Percentiles rank a stretch among this genome's conserved stretches.
Evolutionary conservation across 2,888 invertebrate genomes (phyloP).

Genomic region (Netelia inedita): DNA sequence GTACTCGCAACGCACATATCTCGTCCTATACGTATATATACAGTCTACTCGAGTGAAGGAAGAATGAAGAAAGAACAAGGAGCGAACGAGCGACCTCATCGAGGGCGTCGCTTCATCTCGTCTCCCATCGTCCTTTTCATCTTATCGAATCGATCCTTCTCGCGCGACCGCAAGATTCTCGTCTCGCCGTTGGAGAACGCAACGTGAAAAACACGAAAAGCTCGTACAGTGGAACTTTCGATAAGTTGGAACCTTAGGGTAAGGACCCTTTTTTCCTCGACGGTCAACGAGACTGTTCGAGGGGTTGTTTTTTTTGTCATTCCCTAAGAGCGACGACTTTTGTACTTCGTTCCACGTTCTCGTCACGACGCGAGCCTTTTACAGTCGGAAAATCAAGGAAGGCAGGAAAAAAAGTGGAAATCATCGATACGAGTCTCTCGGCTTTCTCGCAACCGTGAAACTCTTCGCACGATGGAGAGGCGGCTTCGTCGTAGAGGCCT

Average conservation of each 20-base stretch:
- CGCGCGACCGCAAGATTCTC: constrained; percentile 30
- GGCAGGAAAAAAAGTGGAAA: constrained; percentile 44
- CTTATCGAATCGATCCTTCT: constrained; percentile 49
- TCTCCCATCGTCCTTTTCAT: constrained; percentile 35
- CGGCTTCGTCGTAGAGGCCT: constrained; percentile 56
- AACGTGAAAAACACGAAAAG: constrained; percentile 14
- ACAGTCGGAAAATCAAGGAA: constrained; percentile 22
- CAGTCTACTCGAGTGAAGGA: constrained; percentile 14
- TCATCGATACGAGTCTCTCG: constrained; percentile 28
- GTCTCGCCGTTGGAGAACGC: constrained; percentile 40
- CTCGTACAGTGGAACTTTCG: constrained; percentile 8
- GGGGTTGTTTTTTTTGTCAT: no score
- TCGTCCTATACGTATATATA: constrained; percentile 40
- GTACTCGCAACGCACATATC: constrained; percentile 47
- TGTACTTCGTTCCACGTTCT: no score
- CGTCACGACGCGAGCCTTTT: neutral
- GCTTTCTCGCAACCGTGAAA: constrained; percentile 51
- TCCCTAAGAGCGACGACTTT: no score
- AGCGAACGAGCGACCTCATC: constrained; percentile 46
- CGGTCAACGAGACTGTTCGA: no score
- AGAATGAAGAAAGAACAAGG: constrained; percentile 45
- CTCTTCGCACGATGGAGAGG: constrained; percentile 37
- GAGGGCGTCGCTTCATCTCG: constrained; percentile 56
- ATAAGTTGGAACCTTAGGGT: constrained; percentile 26
- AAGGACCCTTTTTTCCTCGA: constrained; percentile 2